These are phyloP conservation scores for Nautilus pompilius DNA, from an alignment of 1,140 invertebrate species.

Conservation along the genomic window DNA sequence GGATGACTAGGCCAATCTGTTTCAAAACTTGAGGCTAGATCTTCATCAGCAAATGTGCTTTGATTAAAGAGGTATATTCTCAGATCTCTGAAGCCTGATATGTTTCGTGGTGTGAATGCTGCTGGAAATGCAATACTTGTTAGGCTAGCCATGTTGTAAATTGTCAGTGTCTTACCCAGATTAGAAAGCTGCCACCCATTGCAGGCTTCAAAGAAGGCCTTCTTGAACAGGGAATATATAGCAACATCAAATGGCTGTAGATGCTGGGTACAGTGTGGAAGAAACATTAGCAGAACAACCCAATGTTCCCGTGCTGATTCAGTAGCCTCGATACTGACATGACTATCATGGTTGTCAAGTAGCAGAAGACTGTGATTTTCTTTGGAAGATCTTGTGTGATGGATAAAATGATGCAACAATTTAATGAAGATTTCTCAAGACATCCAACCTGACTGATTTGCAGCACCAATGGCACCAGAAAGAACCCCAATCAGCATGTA, in stretches of 20 bases:
- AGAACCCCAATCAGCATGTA: slow-evolving; percentile 43
- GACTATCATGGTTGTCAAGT: slow-evolving; percentile 44
- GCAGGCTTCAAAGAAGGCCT: no score
- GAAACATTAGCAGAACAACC: slow-evolving; percentile 8
- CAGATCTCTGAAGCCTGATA: no score
- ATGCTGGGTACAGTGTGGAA: slow-evolving; percentile 14
- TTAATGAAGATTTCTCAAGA: slow-evolving; percentile 24
- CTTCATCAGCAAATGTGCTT: no score
- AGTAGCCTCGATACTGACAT: slow-evolving; percentile 32
- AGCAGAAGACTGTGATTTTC: slow-evolving; percentile 11
- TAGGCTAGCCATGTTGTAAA: slow-evolving; percentile 56
- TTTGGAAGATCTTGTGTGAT: no score
- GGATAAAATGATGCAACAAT: slow-evolving; percentile 7
- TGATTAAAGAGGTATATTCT: no score
- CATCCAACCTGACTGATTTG: slow-evolving; percentile 53
- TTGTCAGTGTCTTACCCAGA: slow-evolving; percentile 56
- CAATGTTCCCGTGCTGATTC: slow-evolving; percentile 23
- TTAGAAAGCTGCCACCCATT: slow-evolving; percentile 19
- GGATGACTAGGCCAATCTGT: no score
- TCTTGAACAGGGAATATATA: no score
- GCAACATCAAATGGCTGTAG: slow-evolving; percentile 16
- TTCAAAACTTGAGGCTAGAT: no score
- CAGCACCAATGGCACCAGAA: slow-evolving; percentile 48
- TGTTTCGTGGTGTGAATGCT: no score
- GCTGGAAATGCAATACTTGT: no score